Evolutionary conservation across 2,888 invertebrate species (phyloP), one percentile per base, ranked within the genome.

Genomic region (Glaucopsyche alexis): DNA sequence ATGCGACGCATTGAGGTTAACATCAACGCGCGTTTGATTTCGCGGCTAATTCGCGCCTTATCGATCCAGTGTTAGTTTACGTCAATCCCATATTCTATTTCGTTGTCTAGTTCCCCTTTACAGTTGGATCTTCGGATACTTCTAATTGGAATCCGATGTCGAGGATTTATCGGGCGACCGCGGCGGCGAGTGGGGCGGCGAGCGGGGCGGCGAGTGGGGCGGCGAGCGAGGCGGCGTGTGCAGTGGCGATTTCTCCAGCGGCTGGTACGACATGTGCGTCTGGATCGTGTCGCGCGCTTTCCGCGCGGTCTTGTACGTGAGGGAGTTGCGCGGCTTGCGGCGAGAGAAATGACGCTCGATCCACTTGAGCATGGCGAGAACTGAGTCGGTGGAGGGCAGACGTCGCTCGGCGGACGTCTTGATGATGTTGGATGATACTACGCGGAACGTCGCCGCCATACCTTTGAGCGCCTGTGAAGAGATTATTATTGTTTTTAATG

Each of bases 371-470:
- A 98, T 95, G 0, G 97, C 97, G 72, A 98, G 94, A 0, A 98
- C 98, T 0, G 97, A 97, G 87, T 98, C 98, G 0, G 98, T 97
- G 50, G 97, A 97, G 0, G 98, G 97, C 67, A 98, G 91, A 75
- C 98, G 96, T 71, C 97, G 94, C 83, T 97, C 97, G 0, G 98
- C 98, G 0, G 96, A 96, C 0, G 98, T 98, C 82, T 96, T 96
- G 7, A 96, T 96, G 80, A 97, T 97, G 82, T 95, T 94, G 0
- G 97, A 97, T 0, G 97, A 96, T 0, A 97, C 96, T 11, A 98
- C 97, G 71, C 98, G 95, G 94, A 98, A 98, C 5, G 98, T 98
- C 1, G 97, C 96, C 0, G 98, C 98, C 97, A 98, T 98, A 86
- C 98, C 98, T 93, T 97, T 97, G 74, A 98, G 91, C 0, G 97